Evolutionary conservation across 35 echinoderm and acorn worm species (phyloP), one percentile per base, ranked within the genome.

Genomic region (Apostichopus parvimensis): DNA sequence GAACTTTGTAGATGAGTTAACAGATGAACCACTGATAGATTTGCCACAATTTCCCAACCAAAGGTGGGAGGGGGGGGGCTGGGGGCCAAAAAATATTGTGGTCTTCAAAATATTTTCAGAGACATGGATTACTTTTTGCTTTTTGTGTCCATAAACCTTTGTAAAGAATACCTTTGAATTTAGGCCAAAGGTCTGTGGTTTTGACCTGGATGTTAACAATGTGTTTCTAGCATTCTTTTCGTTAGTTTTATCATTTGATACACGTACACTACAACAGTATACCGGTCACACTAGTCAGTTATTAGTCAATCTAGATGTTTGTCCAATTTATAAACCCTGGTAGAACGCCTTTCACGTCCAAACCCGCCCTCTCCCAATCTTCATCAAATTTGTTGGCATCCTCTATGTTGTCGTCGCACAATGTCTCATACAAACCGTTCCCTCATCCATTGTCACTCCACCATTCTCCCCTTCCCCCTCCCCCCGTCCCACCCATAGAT

Each of bases 201-300:
- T 68, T 68, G 11, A 68, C 64, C 64, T 68, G 64, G 64, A 68
- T 18, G 18, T 68, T 11, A 5, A 14, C 64, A 5, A 18, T 11
- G 64, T 68, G 64, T 68, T 80, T 80, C 78, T 80, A 54, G 78
- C 78, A 28, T 80, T 80, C 78, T 5, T 22, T 68, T 68, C 34
- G 34, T 45, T 45, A 4, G 3, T 2, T 68, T 68, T 11, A 68
- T 68, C 11, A 14, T 68, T 68, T 18, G n/a, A 68, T 68, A 9
- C 11, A 11, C 64, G 18, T 18, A 68, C 18, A 14, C 4, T 68
- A 18, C 64, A 68, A 18, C 8, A 68, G 64, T 68, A 11, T 18
- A 14, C 18, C 18, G 64, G 64, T 68, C 64, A 68, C 64, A 45
- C 34, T 45, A 45, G 34, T 45, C 34, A 45, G 34, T 45, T 45